Conservation (phyloP, 1,140 invertebrate species). For the Calycopis cecrops region DNA sequence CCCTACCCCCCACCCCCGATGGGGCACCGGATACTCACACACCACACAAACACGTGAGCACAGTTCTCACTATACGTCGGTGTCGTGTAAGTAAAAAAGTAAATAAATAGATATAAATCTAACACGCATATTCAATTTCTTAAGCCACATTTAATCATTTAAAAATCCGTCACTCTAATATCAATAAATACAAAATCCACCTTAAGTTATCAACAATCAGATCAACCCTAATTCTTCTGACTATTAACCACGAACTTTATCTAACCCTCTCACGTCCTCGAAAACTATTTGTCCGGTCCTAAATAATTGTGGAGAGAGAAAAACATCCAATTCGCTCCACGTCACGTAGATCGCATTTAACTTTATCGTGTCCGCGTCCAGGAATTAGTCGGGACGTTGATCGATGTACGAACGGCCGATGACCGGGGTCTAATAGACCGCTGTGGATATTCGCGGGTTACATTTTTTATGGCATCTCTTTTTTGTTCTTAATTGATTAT, state of each 20-base stretch:
- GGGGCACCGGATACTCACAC: too few relatives aligned
- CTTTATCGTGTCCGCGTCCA: conserved; percentile 42
- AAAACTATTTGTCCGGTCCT: conserved; percentile 52
- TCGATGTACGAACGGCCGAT: conserved; percentile 34
- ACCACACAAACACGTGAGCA: too few relatives aligned
- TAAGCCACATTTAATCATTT: too few relatives aligned
- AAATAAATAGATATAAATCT: too few relatives aligned
- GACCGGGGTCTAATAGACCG: conserved; percentile 30
- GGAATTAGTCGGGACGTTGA: conserved; percentile 58
- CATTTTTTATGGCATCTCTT: conserved; percentile 13
- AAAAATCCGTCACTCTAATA: too few relatives aligned
- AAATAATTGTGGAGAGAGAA: conserved; percentile 42
- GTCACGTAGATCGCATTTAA: conserved; percentile 45
- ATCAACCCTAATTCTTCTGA: conserved; percentile 30
- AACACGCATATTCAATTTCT: too few relatives aligned
- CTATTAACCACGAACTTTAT: conserved; percentile 42
- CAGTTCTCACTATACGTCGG: too few relatives aligned
- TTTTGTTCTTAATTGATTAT: not conserved
- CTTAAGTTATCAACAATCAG: conserved; percentile 16
- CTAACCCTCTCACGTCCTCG: conserved; percentile 46
- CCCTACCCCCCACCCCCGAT: too few relatives aligned
- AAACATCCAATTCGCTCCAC: conserved; percentile 42
- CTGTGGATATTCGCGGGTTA: conserved; percentile 23
- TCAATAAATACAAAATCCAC: too few relatives aligned
- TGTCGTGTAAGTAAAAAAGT: too few relatives aligned